phyloP scores from a whole-genome alignment of 2,797 vertebrate genomes.

The Pangasius macronema region DNA sequence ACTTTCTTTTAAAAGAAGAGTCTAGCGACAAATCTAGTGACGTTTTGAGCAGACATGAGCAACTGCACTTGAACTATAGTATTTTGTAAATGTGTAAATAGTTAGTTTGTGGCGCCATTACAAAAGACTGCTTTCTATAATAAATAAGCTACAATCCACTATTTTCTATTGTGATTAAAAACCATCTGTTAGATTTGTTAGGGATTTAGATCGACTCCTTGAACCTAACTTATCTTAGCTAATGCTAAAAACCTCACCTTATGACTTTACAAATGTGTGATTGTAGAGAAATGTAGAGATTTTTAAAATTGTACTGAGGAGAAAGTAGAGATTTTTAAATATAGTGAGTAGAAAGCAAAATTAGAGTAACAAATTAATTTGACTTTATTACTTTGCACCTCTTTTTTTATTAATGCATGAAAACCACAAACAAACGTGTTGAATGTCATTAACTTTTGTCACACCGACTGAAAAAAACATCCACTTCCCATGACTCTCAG shows the following conservation, averaged over 20 bases:
- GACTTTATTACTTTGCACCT: not conserved
- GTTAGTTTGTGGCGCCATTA: not conserved
- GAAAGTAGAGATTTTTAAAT: not conserved
- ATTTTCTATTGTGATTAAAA: not conserved
- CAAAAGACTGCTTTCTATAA: not conserved
- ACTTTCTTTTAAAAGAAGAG: not conserved
- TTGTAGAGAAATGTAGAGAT: not conserved
- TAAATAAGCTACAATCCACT: not conserved
- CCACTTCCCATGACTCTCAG: no score
- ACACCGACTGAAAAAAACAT: not conserved
- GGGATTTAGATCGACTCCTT: not conserved
- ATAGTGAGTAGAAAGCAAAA: not conserved
- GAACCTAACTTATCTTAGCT: not conserved
- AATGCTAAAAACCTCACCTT: not conserved
- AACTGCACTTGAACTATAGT: no score
- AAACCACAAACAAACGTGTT: not conserved
- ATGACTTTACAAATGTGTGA: not conserved
- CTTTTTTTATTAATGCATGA: not conserved
- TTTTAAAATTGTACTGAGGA: not conserved
- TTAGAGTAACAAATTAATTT: not conserved
- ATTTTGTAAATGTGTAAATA: not conserved
- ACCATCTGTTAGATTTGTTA: not conserved
- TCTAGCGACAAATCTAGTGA: not conserved
- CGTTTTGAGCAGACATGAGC: not conserved
- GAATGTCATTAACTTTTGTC: not conserved